Conservation (phyloP, 1,140 invertebrate genomes). For the Procambarus virginalis region DNA sequence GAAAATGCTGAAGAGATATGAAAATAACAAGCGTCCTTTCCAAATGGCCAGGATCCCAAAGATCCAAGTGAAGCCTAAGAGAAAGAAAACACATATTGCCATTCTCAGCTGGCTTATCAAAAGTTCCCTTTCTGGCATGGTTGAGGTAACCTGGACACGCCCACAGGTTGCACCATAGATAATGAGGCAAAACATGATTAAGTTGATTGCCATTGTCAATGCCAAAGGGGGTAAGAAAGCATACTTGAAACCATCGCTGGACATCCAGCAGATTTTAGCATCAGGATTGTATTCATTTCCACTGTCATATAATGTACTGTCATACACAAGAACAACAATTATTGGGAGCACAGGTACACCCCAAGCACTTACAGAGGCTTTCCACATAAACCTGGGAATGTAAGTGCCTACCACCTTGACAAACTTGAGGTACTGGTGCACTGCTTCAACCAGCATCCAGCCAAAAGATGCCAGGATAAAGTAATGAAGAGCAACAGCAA, state of each 20-base stretch:
- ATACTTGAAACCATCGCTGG: slow-evolving; percentile 74
- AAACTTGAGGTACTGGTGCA: slow-evolving; percentile 76
- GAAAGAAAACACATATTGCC: slow-evolving; percentile 75
- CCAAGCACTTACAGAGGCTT: slow-evolving; percentile 75
- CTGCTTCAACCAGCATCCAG: slow-evolving; percentile 77
- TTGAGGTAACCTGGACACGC: slow-evolving; percentile 73
- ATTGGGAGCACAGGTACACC: slow-evolving; percentile 72
- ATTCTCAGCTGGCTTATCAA: slow-evolving; percentile 74
- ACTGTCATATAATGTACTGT: slow-evolving; percentile 67
- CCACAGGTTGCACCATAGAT: slow-evolving; percentile 74
- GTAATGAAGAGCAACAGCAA: slow-evolving; percentile 75
- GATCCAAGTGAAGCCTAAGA: slow-evolving; percentile 72
- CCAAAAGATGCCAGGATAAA: slow-evolving; percentile 75
- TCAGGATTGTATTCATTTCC: slow-evolving; percentile 17
- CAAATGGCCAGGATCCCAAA: slow-evolving; percentile 71
- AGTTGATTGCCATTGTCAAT: slow-evolving; percentile 74
- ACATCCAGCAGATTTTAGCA: slow-evolving; percentile 74
- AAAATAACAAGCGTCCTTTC: slow-evolving; percentile 65
- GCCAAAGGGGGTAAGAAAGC: slow-evolving; percentile 74
- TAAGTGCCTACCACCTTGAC: slow-evolving; percentile 76
- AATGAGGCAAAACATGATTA: slow-evolving; percentile 74
- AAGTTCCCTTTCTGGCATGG: slow-evolving; percentile 73
- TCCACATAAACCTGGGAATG: slow-evolving; percentile 74
- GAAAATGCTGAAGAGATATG: slow-evolving; percentile 71
- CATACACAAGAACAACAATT: slow-evolving; percentile 69